Conservation (phyloP, 2,113 vertebrate species). For the Phoxinus phoxinus region DNA sequence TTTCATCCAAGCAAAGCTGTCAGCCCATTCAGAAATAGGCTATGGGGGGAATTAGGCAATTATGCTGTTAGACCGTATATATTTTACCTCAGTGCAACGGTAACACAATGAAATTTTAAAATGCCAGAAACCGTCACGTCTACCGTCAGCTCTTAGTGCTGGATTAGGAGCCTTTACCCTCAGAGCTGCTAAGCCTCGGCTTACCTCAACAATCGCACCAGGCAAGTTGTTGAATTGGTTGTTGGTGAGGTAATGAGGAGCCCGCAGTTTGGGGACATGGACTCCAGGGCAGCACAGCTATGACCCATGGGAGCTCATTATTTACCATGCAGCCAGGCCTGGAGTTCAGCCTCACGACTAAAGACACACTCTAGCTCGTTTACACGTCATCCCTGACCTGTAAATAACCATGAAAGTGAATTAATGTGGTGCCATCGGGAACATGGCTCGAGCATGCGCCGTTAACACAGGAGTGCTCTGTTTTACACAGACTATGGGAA, state of each 20-base stretch:
- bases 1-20: slow-evolving; percentile 50
- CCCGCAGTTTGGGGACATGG: slow-evolving; percentile 35
- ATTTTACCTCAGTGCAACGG: slow-evolving; percentile 46
- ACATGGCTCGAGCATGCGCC: neutral
- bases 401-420: slow-evolving; percentile 59
- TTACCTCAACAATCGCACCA: slow-evolving; percentile 23
- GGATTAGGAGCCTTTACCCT: slow-evolving; percentile 29
- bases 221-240: slow-evolving; percentile 12
- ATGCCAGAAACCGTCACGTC: neutral
- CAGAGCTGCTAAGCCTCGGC: slow-evolving; percentile 30
- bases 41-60: slow-evolving; percentile 50
- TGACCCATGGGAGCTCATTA: slow-evolving; percentile 55
- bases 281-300: slow-evolving; percentile 37
- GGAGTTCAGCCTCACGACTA: slow-evolving; percentile 34
- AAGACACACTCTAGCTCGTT: slow-evolving; percentile 48
- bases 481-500: slow-evolving; percentile 41
- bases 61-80: slow-evolving; percentile 49
- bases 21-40: slow-evolving; percentile 46
- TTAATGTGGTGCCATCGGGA: slow-evolving; percentile 55
- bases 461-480: slow-evolving; percentile 19
- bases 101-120: slow-evolving; percentile 35
- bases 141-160: slow-evolving; percentile 15
- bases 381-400: slow-evolving; percentile 54
- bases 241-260: slow-evolving; percentile 50
- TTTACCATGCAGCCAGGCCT: slow-evolving; percentile 36